Conservation (phyloP, 2,888 invertebrate species). For the Anthrax anthrax region DNA sequence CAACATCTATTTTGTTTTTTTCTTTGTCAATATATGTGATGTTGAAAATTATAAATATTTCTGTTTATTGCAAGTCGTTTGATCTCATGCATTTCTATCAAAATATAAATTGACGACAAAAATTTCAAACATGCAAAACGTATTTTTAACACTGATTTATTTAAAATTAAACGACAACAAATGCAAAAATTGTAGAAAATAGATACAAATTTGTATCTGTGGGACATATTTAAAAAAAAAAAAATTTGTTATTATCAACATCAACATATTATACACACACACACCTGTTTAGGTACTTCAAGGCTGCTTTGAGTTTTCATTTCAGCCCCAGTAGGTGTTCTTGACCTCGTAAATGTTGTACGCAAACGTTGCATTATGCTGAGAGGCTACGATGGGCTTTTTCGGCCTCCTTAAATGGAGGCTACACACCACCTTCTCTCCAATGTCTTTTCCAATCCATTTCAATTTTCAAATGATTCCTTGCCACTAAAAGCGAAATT, state of each 20-base stretch:
- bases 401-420: conserved; percentile 13
- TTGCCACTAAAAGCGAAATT: conserved; percentile 9
- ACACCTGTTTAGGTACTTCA: conserved; percentile 73
- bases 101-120: background rate
- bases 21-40: no score
- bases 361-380: conserved; percentile 43
- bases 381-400: conserved; percentile 11
- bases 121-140: background rate
- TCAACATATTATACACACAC: background rate
- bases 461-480: conserved; percentile 10
- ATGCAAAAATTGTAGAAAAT: no score
- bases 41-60: no score
- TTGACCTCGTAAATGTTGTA: conserved; percentile 75
- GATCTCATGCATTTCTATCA: no score
- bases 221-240: background rate
- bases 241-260: background rate
- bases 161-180: no score
- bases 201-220: no score
- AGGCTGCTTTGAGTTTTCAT: conserved; percentile 86
- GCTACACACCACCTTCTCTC: conserved; percentile 18
- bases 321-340: conserved; percentile 77
- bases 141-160: background rate
- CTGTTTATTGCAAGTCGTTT: no score
- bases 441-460: conserved; percentile 19
- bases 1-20: no score